A percentile compares a stretch with the other conserved stretches of the same genome.
phyloP scores from a whole-genome alignment of 2,888 invertebrate species.

The Boloria selene region DNA sequence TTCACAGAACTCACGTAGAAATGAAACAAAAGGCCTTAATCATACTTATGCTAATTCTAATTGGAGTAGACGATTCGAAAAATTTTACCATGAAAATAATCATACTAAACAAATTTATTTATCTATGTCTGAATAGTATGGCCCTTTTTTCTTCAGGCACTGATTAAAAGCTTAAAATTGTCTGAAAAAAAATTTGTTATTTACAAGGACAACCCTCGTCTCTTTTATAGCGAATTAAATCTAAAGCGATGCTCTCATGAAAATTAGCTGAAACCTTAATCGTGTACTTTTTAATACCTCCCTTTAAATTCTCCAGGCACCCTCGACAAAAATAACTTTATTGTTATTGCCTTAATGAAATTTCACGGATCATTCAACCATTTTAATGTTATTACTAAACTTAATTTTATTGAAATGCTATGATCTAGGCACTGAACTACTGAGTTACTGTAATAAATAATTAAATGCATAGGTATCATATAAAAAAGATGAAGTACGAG shows the following conservation, averaged over 20 bases:
- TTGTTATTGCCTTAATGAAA: constrained; percentile 63
- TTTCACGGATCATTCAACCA: constrained; percentile 55
- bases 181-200: no score
- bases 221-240: background rate
- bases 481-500: no score
- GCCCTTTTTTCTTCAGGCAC: no score
- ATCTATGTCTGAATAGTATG: no score
- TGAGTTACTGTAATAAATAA: background rate
- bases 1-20: no score
- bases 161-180: no score
- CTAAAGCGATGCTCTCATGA: background rate
- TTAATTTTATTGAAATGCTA: constrained; percentile 63
- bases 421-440: constrained; percentile 49
- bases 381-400: constrained; percentile 49
- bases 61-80: no score
- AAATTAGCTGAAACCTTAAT: constrained; percentile 7
- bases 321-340: constrained; percentile 69
- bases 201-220: background rate
- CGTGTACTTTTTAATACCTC: constrained; percentile 42
- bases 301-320: constrained; percentile 65
- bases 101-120: no score
- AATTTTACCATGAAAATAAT: no score
- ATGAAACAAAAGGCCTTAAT: no score
- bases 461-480: no score
- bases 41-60: no score